Conservation (phyloP, 1,140 invertebrate species). For the Brachionus angularis region DNA sequence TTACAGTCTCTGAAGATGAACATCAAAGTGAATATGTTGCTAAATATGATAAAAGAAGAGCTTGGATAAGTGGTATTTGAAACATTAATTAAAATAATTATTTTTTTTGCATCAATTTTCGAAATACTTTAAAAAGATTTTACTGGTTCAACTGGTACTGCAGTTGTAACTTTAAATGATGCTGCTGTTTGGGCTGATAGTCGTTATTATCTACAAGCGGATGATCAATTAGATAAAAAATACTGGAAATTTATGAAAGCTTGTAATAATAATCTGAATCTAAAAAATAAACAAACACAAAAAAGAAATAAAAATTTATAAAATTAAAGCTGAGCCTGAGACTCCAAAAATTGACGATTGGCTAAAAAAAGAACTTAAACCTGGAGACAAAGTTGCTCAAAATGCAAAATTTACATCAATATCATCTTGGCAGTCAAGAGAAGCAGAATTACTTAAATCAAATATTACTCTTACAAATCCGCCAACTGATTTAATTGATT, state of each 20-base stretch:
- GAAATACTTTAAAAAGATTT: neutral
- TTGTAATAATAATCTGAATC: conserved; percentile 69
- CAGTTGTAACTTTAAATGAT: conserved; percentile 70
- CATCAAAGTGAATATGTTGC: conserved; percentile 41
- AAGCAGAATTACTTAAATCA: conserved; percentile 10
- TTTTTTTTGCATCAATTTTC: neutral
- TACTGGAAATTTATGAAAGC: conserved; percentile 66
- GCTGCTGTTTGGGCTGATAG: conserved; percentile 94
- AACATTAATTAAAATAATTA: neutral
- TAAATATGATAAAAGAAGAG: conserved; percentile 37
- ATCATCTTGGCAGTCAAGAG: conserved; percentile 45
- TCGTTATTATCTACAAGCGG: conserved; percentile 77
- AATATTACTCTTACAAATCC: conserved; percentile 46
- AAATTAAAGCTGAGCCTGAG: conserved; percentile 63
- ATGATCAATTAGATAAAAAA: conserved; percentile 53
- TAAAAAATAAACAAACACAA: no score
- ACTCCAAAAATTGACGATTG: conserved; percentile 70
- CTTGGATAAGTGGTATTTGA: conserved; percentile 2
- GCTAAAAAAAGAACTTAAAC: conserved; percentile 68
- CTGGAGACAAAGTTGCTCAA: conserved; percentile 71
- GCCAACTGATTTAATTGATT: conserved; percentile 49
- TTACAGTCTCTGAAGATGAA: conserved; percentile 27
- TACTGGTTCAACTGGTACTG: conserved; percentile 63
- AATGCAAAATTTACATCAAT: conserved; percentile 73
- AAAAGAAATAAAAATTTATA: no score